Base-by-base conservation (phyloP, 2,113 vertebrate species). In the Hoplias malabaricus region DNA sequence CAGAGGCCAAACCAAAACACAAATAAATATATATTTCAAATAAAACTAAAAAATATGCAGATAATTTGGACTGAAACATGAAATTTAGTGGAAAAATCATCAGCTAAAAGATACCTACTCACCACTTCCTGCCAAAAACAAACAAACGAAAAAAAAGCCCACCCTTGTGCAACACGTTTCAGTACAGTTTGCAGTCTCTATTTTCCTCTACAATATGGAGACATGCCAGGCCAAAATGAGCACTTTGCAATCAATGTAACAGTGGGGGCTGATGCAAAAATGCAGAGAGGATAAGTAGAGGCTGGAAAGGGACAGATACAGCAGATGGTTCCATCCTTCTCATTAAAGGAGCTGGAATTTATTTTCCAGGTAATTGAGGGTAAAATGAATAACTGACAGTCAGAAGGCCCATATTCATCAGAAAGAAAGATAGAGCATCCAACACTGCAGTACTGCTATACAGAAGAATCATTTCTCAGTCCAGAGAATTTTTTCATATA, bases 311-410 rank as follows among this genome's bases (percentile, higher is more conserved):
- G 78, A 80, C 62, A 54, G 53, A 68, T 13, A 61, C 36, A 59
- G 40, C 70, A 75, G 34, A 65, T 54, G 67, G 43, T 65, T 40
- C 53, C 48, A n/a, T 80, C 27, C 42, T 71, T 71, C 43, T 75
- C 73, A 56, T 75, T 46, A 75, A 29, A 67, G 56, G 1, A 33
- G 13, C 27, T 75, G 25, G 10, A 50, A 80, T 75, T 63, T 56
- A 46, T 75, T 75, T 70, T 11, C 23, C n/a, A 53, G 72, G 72
- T 75, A 75, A 70, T 75, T 80, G 43, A 40, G 42, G 36, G 14
- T 75, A 50, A 75, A 80, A 75, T n/a, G 46, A 75, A 6, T 34
- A 23, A 54, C 50, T 75, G 73, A 36, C 34, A 65, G 57, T 38
- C 14, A 33, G n/a, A 27, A 43, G n/a, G 27, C 31, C 23, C 33